These are phyloP conservation scores for Tipula helvola DNA, from an alignment of 2,888 invertebrate species.

Conservation along the genomic window DNA sequence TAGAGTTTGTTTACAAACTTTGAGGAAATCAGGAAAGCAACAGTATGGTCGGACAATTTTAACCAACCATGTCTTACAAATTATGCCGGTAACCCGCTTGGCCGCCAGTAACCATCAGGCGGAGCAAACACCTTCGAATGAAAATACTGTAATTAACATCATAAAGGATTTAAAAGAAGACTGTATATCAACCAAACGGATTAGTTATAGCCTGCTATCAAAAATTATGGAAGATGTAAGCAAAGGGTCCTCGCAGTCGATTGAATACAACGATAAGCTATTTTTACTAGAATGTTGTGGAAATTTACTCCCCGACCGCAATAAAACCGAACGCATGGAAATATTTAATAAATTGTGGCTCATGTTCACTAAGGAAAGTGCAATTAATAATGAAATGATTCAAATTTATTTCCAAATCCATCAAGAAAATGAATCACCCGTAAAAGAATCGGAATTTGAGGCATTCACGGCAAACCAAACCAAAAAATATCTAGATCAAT, in stretches of 20 bases:
- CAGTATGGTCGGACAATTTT: neutral
- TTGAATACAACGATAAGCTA: constrained; percentile 13
- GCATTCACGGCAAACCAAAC: constrained; percentile 23
- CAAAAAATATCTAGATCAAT: constrained; percentile 34
- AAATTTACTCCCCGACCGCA: constrained; percentile 41
- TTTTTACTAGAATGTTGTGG: constrained; percentile 44
- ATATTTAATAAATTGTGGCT: constrained; percentile 44
- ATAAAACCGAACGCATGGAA: constrained; percentile 35
- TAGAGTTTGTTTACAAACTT: neutral
- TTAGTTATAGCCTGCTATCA: neutral
- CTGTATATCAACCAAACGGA: neutral
- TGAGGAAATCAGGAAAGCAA: neutral
- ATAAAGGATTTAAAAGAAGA: neutral
- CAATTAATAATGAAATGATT: constrained; percentile 29
- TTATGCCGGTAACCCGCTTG: neutral
- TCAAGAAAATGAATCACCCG: constrained; percentile 38
- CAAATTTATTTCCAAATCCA: constrained; percentile 44
- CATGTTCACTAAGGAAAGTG: constrained; percentile 31
- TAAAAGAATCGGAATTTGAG: constrained; percentile 36
- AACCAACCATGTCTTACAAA: neutral
- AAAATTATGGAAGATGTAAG: neutral
- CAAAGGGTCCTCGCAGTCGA: neutral
- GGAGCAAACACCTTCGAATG: neutral
- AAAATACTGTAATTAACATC: neutral
- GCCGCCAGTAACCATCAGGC: neutral